Conservation (phyloP, 2,113 vertebrate species). For the Syngnathus floridae region DNA sequence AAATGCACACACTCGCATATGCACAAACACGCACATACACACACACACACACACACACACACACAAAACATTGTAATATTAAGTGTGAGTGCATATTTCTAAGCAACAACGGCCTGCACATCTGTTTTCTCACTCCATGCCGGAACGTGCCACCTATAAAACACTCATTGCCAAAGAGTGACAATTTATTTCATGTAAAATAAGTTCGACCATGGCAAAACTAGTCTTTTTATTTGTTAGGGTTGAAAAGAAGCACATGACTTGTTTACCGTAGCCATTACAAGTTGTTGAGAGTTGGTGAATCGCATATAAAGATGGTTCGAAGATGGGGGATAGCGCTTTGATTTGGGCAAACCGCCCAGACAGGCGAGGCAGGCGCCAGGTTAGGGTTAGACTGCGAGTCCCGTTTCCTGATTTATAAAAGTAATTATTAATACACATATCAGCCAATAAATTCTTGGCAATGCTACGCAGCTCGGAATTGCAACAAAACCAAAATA, state of each 20-base stretch:
- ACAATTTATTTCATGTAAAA: conserved; percentile 29
- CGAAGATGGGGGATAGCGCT: conserved; percentile 24
- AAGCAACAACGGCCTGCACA: conserved; percentile 48
- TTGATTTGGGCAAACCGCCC: conserved; percentile 38
- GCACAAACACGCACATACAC: conserved; percentile 6
- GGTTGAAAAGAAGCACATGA: not conserved
- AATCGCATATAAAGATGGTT: conserved; percentile 16
- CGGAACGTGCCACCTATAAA: conserved; percentile 61
- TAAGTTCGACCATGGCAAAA: conserved; percentile 37
- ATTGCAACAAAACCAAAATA: conserved; percentile 63
- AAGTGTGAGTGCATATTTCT: conserved; percentile 22
- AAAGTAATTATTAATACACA: conserved; percentile 85
- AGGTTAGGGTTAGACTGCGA: conserved; percentile 69
- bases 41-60: conserved; percentile 6
- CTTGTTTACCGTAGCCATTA: conserved; percentile 11
- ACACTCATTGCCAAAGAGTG: not conserved
- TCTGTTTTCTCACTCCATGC: conserved; percentile 63
- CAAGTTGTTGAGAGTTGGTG: conserved; percentile 24
- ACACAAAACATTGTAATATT: not conserved
- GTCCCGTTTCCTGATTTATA: conserved; percentile 86
- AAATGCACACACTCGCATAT: conserved; percentile 19
- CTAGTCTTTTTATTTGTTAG: not conserved
- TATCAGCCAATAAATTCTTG: conserved; percentile 77
- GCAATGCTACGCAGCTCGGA: conserved; percentile 17
- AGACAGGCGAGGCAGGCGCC: conserved; percentile 76